Percentiles rank a stretch among this genome's conserved stretches.
These are phyloP conservation scores for Cantharis rufa DNA, from an alignment of 2,888 invertebrate genomes.

Conservation along the genomic window DNA sequence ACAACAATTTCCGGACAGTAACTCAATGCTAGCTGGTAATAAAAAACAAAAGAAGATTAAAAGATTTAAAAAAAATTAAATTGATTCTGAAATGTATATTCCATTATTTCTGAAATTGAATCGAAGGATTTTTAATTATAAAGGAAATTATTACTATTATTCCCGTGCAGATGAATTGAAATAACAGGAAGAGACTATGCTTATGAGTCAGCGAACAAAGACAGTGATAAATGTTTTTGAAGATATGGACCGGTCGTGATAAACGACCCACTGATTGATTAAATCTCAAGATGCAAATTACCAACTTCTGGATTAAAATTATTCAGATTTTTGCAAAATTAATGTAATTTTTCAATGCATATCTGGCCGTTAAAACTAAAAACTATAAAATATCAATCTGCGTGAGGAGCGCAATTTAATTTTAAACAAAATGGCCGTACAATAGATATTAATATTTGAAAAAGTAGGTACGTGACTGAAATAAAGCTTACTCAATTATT, in stretches of 20 bases:
- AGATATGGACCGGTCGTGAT: constrained; percentile 20
- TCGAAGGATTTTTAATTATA: constrained; percentile 17
- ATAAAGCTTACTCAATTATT: not conserved
- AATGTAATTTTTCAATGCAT: not conserved
- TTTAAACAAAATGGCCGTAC: not conserved
- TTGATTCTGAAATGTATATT: constrained; percentile 12
- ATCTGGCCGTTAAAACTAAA: not conserved
- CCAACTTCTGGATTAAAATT: constrained; percentile 16
- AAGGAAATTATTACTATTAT: constrained; percentile 7
- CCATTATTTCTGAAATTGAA: constrained; percentile 13
- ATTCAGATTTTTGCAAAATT: constrained; percentile 8
- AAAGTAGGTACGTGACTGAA: not conserved
- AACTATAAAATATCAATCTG: not conserved
- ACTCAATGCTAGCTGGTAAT: constrained; percentile 17
- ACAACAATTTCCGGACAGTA: constrained; percentile 32
- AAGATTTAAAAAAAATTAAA: constrained; percentile 1
- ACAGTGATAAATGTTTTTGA: constrained; percentile 14
- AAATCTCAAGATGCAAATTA: constrained; percentile 20
- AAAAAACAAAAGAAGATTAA: not conserved
- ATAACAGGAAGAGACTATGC: constrained; percentile 5
- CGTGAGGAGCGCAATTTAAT: not conserved
- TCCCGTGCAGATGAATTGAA: constrained; percentile 6
- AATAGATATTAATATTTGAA: not conserved
- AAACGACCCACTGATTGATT: constrained; percentile 21
- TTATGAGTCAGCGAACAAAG: constrained; percentile 20